phyloP scores from a whole-genome alignment of 2,888 invertebrate genomes.

The Ganaspis brasiliensis region DNA sequence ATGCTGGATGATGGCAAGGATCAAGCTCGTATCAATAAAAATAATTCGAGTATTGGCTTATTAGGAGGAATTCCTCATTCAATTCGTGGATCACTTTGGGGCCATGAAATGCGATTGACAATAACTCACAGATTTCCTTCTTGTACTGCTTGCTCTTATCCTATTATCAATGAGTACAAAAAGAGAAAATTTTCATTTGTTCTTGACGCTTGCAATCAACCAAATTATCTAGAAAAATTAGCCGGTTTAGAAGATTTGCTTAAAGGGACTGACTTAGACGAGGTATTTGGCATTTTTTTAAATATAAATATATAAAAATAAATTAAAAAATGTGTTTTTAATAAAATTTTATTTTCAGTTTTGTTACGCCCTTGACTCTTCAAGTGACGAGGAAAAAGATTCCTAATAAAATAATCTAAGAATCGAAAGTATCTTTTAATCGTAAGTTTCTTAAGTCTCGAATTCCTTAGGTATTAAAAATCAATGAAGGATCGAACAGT shows the following conservation, averaged over 20 bases:
- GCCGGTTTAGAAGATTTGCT: constrained; percentile 82
- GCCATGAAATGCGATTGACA: constrained; percentile 91
- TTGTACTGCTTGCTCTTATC: constrained; percentile 94
- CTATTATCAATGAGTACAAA: constrained; percentile 77
- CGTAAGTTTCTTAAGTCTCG: not conserved
- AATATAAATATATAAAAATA: too few species aligned
- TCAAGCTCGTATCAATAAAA: constrained; percentile 75
- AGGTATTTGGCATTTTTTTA: too few species aligned
- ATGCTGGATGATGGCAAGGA: constrained; percentile 81
- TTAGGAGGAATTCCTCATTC: constrained; percentile 96
- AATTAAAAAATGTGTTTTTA: not conserved
- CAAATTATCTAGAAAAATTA: constrained; percentile 84
- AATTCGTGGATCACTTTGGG: constrained; percentile 94
- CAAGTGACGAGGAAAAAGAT: constrained; percentile 70
- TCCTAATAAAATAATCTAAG: constrained; percentile 72
- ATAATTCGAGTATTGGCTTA: constrained; percentile 82
- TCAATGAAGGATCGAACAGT: not conserved
- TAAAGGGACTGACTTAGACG: constrained; percentile 75
- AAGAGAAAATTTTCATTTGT: constrained; percentile 82
- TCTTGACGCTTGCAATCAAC: constrained; percentile 83
- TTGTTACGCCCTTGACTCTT: constrained; percentile 73
- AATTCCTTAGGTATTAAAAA: not conserved
- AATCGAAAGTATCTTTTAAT: not conserved
- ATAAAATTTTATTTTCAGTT: constrained; percentile 71
- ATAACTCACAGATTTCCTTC: constrained; percentile 92